Evolutionary conservation across 2,113 vertebrate genomes (phyloP), one percentile per base, ranked within the genome.

Genomic region (Corvus cornix): DNA sequence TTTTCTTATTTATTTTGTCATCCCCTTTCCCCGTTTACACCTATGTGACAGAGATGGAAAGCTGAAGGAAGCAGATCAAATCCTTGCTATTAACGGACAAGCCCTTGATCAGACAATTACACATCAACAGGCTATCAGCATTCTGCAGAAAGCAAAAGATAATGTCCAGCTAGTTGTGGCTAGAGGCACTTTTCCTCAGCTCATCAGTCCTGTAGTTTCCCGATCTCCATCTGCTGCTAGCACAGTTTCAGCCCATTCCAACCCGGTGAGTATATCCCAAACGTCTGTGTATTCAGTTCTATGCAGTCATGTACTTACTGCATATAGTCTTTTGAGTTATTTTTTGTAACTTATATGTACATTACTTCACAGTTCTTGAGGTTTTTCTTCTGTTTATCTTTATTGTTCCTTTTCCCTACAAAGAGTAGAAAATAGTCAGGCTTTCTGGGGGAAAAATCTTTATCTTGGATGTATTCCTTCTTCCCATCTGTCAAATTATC

Each of bases 181-280:
- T 35, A 98, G 99, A 93, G 99, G 99, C n/a, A 94, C 98, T 3
- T 98, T 98, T 79, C 98, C 98, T 79, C 98, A 98, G 85, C 97
- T 99, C n/a, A 84, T 98, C 92, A 99, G 98, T 86, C 99, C 99
- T 7, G 96, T 97, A 15, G 98, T 99, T 93, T 99, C 99, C 56
- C 98, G 99, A 30, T 99, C 99, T 37, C 99, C 99, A 14, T 99
- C 99, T 73, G 99, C 98, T 48, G 99, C 99, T 86, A 99, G 99
- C 75, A 99, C 99, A 19, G 66, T 99, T 89, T 99, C 99, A 27
- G 99, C 99, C 87, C 98, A 98, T 96, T 99, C 99, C 43, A 99
- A 98, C 60, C 98, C 98, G 44, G 99, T 99, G 92, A 97, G 98
- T 96, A 78, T 49, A 77, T 23, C 26, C 22, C 59, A 72, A 7